Base-by-base conservation (phyloP, 2,797 vertebrate genomes). In the Phataginus tetradactyla region DNA sequence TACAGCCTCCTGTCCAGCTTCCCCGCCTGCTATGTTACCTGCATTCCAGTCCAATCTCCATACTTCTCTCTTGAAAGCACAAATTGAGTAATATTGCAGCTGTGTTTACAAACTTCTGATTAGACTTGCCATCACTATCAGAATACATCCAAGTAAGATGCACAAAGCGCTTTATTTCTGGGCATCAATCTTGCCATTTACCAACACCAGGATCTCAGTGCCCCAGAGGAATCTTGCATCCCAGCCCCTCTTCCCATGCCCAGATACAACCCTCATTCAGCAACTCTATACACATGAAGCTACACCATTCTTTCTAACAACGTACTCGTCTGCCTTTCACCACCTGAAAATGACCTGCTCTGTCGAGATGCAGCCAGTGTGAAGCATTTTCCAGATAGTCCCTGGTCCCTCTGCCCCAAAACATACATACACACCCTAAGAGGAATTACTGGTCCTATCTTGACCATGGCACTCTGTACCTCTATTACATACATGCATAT, bases 281-380 rank as follows among this genome's bases (percentile, higher is more conserved):
- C 4, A 37, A 18, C 71, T 39, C 27, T 0, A 17, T 2, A 7
- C 8, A 27, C 8, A 1, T 0, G 1, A 59, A 17, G 64, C 57
- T 18, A 18, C 12, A 20, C 10, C 45, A 23, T n/a, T 29, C 51
- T 71, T 78, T 63, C 51, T 14, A 45, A 42, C 34, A 51, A 20
- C 37, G 49, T 5, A 17, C 1, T 42, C 34, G 6, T 9, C 39
- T 87, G 20, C 27, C 66, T 61, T 23, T 32, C 45, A 23, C 57
- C 45, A 5, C 39, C 53, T 29, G 32, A 78, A 80, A 94, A 80
- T 8, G 34, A 74, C 12, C 4, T 25, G 7, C 61, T 42, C 55
- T 21, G 51, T 12, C 57, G 37, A 84, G 51, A 32, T n/a, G 13
- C 7, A 29, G 45, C 9, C 45, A 39, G 34, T 7, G 53, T 29